Conservation (phyloP, 2,888 invertebrate genomes). For the Brenthis ino region DNA sequence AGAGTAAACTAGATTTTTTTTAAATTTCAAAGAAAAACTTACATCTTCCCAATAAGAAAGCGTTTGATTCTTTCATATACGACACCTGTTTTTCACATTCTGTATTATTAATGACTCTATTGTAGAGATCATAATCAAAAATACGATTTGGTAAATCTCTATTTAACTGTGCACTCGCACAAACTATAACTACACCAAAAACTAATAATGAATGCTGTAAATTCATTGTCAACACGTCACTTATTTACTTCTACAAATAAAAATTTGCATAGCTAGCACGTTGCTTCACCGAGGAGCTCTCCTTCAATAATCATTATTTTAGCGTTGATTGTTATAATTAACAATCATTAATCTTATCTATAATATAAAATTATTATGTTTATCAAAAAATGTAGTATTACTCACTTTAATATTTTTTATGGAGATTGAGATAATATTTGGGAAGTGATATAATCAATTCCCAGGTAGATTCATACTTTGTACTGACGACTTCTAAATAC, state of each 20-base stretch:
- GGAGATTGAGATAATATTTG: conserved; percentile 21
- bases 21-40: conserved; percentile 46
- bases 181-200: conserved; percentile 19
- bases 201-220: conserved; percentile 18
- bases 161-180: conserved; percentile 30
- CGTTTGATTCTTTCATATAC: conserved; percentile 47
- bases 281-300: conserved; percentile 20
- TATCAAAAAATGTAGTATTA: conserved; percentile 10
- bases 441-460: not conserved
- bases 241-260: conserved; percentile 15
- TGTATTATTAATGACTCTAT: conserved; percentile 57
- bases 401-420: not conserved
- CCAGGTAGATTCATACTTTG: too few relatives aligned
- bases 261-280: conserved; percentile 17
- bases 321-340: conserved; percentile 32
- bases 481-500: too few relatives aligned
- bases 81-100: conserved; percentile 59
- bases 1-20: too few relatives aligned
- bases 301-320: conserved; percentile 14
- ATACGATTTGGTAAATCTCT: conserved; percentile 46
- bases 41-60: conserved; percentile 52
- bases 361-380: conserved; percentile 10
- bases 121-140: conserved; percentile 58
- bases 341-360: conserved; percentile 34
- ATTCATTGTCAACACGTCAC: conserved; percentile 34